phyloP scores from a whole-genome alignment of 2,797 vertebrate species.

The Thunnus albacares region DNA sequence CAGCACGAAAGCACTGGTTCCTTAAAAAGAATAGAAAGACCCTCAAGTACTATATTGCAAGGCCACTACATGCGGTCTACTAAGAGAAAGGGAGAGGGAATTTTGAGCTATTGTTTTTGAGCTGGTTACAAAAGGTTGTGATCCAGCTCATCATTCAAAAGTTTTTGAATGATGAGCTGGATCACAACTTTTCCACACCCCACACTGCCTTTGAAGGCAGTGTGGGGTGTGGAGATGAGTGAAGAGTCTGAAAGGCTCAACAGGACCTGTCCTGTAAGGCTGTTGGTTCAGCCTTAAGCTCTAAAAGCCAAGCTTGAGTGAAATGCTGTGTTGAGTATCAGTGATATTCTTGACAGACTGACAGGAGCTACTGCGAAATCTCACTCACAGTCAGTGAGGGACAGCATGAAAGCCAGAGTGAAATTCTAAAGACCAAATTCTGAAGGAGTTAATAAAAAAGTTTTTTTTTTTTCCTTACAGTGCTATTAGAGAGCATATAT shows the following conservation, averaged over 20 bases:
- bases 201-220: conserved; percentile 17
- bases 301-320: conserved; percentile 48
- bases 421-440: conserved; percentile 6
- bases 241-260: conserved; percentile 41
- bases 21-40: conserved; percentile 3
- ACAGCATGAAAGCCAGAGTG: conserved; percentile 30
- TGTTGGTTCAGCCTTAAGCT: conserved; percentile 52
- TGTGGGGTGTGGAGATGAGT: conserved; percentile 9
- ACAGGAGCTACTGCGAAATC: conserved; percentile 51
- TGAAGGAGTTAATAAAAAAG: conserved; percentile 21
- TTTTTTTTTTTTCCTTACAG: conserved; percentile 1
- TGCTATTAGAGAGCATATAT: background rate
- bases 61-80: conserved; percentile 8
- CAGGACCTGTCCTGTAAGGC: conserved; percentile 36
- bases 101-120: background rate
- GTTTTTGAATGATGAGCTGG: background rate
- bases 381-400: conserved; percentile 48
- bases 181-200: too few species aligned
- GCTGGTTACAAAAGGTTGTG: conserved; percentile 1
- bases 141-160: conserved; percentile 30
- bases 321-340: conserved; percentile 51
- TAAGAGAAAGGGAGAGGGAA: background rate
- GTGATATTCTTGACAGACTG: conserved; percentile 55
- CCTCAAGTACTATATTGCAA: background rate
- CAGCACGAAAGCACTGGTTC: conserved; percentile 31